phyloP scores from a whole-genome alignment of 2,113 vertebrate genomes.

The Limanda limanda region DNA sequence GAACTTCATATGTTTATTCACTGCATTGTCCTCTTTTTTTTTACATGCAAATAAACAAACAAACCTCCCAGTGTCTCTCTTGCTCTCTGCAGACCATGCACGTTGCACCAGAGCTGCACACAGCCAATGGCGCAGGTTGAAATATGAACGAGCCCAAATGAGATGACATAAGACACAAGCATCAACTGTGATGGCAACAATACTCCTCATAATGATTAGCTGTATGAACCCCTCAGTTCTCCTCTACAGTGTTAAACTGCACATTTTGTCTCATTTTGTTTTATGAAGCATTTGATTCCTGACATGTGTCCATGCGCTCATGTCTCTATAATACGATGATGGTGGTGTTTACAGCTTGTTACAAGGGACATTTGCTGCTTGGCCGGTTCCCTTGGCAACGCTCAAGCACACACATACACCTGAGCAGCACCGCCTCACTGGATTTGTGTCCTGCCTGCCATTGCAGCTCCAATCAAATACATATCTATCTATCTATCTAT shows the following conservation, averaged over 20 bases:
- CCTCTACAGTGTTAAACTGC: background rate
- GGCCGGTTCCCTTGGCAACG: constrained; percentile 82
- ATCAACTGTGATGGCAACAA: constrained; percentile 6
- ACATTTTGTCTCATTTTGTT: background rate
- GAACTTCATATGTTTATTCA: background rate
- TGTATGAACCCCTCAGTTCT: no score
- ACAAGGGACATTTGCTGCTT: constrained; percentile 70
- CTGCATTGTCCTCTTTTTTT: background rate
- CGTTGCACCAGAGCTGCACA: background rate
- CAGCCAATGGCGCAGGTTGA: background rate
- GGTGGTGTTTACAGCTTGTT: constrained; percentile 69
- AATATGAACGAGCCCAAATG: background rate
- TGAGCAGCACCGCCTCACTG: constrained; percentile 48
- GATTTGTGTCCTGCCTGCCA: constrained; percentile 50
- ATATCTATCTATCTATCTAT: background rate
- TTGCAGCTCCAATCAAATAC: constrained; percentile 29
- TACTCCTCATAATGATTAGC: background rate
- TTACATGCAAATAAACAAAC: no score
- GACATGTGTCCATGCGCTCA: constrained; percentile 37
- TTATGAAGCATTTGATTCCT: no score
- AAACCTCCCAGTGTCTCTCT: background rate
- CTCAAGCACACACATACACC: constrained; percentile 52
- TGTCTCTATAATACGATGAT: constrained; percentile 52
- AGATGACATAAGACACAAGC: constrained; percentile 3
- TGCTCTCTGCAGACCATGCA: background rate